Conservation (phyloP, 2,113 vertebrate species). For the Patagioenas fasciata region DNA sequence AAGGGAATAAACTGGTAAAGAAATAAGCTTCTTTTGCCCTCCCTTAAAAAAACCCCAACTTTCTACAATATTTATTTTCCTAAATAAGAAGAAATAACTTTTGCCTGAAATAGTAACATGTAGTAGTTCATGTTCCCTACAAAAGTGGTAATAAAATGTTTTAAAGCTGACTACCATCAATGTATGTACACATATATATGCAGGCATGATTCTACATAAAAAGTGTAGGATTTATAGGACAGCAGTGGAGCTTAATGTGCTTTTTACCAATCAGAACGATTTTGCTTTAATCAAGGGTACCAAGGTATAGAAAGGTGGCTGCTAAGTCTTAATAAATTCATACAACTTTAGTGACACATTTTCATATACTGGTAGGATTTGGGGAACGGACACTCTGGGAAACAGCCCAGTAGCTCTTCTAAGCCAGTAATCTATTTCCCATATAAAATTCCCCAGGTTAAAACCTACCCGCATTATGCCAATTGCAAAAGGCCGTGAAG, state of each 20-base stretch:
- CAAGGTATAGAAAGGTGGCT: background rate
- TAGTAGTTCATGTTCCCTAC: background rate
- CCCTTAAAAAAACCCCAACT: background rate
- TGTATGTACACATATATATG: fast-evolving
- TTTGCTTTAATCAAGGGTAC: background rate
- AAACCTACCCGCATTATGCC: background rate
- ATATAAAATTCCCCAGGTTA: background rate
- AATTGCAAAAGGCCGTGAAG: background rate
- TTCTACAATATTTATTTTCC: background rate
- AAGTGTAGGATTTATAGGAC: background rate
- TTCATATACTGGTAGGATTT: background rate
- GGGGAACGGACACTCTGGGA: background rate
- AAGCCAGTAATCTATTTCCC: background rate
- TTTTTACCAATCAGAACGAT: background rate
- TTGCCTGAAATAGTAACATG: background rate
- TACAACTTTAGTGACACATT: background rate
- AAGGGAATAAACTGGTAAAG: background rate
- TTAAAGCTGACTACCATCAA: background rate
- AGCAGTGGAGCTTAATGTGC: background rate
- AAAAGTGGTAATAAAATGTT: background rate
- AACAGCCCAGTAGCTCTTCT: background rate
- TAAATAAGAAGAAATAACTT: background rate
- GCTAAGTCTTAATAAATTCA: background rate
- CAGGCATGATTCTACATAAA: background rate
- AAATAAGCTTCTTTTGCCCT: background rate